Evolutionary conservation across 2,888 invertebrate species (phyloP).

Genomic region (Napeogenes inachia): DNA sequence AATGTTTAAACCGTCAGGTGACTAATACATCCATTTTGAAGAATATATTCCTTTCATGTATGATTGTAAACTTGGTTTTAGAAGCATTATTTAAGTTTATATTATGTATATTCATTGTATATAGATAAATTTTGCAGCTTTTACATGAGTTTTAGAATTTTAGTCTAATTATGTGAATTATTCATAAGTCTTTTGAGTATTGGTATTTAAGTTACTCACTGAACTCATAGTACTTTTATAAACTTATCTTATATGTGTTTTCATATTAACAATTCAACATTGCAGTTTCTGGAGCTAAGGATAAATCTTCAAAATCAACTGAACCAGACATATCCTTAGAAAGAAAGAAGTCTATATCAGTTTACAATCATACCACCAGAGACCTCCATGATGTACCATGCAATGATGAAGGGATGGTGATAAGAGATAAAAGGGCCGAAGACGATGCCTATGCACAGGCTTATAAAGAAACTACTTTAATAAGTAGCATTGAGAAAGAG

Average conservation of each 20-base stretch:
- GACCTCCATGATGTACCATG: conserved; percentile 47
- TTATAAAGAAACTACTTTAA: conserved; percentile 44
- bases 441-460: conserved; percentile 67
- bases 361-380: conserved; percentile 62
- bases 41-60: background rate
- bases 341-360: conserved; percentile 51
- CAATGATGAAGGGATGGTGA: conserved; percentile 45
- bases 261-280: conserved; percentile 4
- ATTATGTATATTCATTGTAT: too few relatives aligned
- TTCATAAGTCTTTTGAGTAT: too few relatives aligned
- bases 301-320: conserved; percentile 38
- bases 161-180: too few relatives aligned
- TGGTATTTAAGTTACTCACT: conserved; percentile 25
- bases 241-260: conserved; percentile 10
- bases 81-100: background rate
- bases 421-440: conserved; percentile 45
- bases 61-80: background rate
- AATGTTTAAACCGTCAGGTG: conserved; percentile 42
- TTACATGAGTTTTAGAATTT: too few relatives aligned
- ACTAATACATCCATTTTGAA: conserved; percentile 12
- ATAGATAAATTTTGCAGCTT: too few relatives aligned
- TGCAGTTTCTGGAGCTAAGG: conserved; percentile 36
- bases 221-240: conserved; percentile 4
- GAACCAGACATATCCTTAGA: conserved; percentile 31
- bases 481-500: conserved; percentile 34